Percentiles rank a stretch among this genome's conserved stretches.
phyloP scores from a whole-genome alignment of 2,113 vertebrate genomes.

The Forbesichthys papilliferus region DNA sequence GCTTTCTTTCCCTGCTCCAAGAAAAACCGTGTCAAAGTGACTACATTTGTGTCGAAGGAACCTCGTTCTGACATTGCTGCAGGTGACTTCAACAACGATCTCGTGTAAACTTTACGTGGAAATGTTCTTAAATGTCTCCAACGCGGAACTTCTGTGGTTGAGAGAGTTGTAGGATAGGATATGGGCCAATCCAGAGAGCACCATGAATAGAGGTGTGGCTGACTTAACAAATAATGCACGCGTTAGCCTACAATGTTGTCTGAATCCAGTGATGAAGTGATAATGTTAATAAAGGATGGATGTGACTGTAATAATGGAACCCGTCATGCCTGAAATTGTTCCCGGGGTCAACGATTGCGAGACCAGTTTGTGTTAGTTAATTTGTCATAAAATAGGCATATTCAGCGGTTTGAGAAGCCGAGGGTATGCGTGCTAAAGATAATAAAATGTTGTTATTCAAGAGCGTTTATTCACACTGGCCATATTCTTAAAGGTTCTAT shows the following conservation, averaged over 20 bases:
- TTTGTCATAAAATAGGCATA: too few species aligned
- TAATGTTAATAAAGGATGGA: constrained; percentile 16
- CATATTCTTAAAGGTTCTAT: too few species aligned
- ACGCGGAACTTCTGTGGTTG: constrained; percentile 52
- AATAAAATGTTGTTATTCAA: too few species aligned
- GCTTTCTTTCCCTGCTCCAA: constrained; percentile 89
- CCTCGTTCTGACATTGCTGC: constrained; percentile 81
- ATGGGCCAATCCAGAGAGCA: constrained; percentile 24
- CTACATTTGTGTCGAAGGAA: constrained; percentile 89
- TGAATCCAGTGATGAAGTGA: constrained; percentile 24
- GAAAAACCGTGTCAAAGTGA: constrained; percentile 91
- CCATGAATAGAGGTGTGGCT: constrained; percentile 15
- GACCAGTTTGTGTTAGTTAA: too few species aligned
- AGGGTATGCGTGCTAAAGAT: too few species aligned
- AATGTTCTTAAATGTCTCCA: constrained; percentile 43
- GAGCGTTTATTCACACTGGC: too few species aligned
- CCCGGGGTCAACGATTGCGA: background rate
- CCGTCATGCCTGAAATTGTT: constrained; percentile 1
- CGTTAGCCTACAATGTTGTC: constrained; percentile 1
- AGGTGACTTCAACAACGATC: background rate
- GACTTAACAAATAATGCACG: background rate
- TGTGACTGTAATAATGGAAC: constrained; percentile 48
- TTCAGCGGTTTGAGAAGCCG: background rate
- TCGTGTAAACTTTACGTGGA: constrained; percentile 10
- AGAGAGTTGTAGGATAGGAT: constrained; percentile 11